Evolutionary conservation across 1,140 invertebrate genomes (phyloP).

Genomic region (Nasonia giraulti): DNA sequence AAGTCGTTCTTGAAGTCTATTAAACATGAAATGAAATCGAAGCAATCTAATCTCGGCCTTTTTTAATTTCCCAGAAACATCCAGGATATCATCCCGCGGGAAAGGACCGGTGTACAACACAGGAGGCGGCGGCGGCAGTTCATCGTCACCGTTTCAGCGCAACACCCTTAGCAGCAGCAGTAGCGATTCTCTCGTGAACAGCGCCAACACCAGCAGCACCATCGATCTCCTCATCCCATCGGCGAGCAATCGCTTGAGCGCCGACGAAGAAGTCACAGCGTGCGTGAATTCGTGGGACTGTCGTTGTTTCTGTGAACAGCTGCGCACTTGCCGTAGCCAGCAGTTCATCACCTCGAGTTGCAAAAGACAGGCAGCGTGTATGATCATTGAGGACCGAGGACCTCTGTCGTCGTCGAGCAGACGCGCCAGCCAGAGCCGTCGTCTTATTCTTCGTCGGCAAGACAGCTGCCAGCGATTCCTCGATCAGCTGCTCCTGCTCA

Average conservation of each 20-base stretch:
- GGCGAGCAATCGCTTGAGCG: constrained; percentile 60
- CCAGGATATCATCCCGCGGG: constrained; percentile 75
- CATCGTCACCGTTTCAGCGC: constrained; percentile 36
- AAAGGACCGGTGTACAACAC: constrained; percentile 73
- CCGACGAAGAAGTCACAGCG: constrained; percentile 21
- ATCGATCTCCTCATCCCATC: background rate
- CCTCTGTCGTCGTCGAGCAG: constrained; percentile 59
- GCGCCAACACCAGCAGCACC: constrained; percentile 60
- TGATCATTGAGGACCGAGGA: constrained; percentile 75
- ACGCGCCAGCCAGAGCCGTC: constrained; percentile 62
- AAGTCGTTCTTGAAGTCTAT: too few species aligned
- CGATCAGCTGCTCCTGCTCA: constrained; percentile 71
- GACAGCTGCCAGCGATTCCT: constrained; percentile 71
- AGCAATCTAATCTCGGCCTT: too few species aligned
- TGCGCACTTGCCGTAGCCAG: constrained; percentile 59
- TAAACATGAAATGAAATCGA: too few species aligned
- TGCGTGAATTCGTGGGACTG: background rate
- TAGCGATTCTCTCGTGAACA: constrained; percentile 50
- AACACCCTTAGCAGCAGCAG: constrained; percentile 4
- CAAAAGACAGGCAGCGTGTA: constrained; percentile 77
- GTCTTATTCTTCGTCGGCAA: constrained; percentile 52
- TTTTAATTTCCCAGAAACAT: constrained; percentile 69
- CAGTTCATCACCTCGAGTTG: constrained; percentile 74
- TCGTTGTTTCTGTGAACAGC: constrained; percentile 2
- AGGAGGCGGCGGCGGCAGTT: constrained; percentile 69